Evolutionary conservation across 1,140 invertebrate genomes (phyloP).

Genomic region (Cotesia glomerata): DNA sequence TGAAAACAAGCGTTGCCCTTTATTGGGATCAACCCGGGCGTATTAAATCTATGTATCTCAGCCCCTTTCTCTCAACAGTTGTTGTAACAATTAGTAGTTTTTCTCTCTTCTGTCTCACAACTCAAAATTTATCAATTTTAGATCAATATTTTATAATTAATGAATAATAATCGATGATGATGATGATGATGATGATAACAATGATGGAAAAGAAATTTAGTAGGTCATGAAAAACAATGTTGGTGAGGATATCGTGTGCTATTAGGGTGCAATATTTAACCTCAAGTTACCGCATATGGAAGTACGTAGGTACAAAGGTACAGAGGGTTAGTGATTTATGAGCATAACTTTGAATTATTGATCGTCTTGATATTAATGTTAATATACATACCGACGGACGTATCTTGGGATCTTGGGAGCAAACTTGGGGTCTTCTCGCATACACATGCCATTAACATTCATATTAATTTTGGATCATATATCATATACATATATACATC

Average conservation of each 20-base stretch:
- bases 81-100: neutral
- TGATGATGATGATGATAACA: neutral
- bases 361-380: constrained; percentile 17
- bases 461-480: no score
- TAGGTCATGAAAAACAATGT: constrained; percentile 1
- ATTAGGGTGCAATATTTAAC: constrained; percentile 11
- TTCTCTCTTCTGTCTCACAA: neutral
- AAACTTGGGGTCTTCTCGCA: neutral
- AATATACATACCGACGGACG: neutral
- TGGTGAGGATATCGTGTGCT: constrained; percentile 1
- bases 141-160: no score
- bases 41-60: neutral
- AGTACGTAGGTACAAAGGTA: neutral
- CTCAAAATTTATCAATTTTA: no score
- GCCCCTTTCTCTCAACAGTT: neutral
- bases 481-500: no score
- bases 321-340: constrained; percentile 6
- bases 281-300: neutral
- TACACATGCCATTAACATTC: no score
- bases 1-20: constrained; percentile 7
- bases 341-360: constrained; percentile 13
- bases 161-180: no score
- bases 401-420: neutral
- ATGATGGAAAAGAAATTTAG: neutral
- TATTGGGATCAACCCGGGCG: constrained; percentile 13